Percentiles rank a stretch among this genome's conserved stretches.
These are phyloP conservation scores for Phortica variegata DNA, from an alignment of 1,140 invertebrate species.

Conservation along the genomic window DNA sequence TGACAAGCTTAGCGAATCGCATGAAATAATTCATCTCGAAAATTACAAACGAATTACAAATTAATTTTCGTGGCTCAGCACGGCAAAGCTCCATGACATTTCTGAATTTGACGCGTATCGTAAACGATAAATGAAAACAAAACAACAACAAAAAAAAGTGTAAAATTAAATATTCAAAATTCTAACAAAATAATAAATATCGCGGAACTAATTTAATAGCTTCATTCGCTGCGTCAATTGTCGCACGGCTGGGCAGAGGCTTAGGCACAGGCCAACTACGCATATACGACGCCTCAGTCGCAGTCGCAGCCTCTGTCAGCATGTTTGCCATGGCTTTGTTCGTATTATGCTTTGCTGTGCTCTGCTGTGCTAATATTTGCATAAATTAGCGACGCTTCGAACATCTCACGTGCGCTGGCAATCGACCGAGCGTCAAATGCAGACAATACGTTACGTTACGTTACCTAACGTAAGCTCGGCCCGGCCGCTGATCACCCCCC, in stretches of 20 bases:
- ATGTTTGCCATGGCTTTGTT: background rate
- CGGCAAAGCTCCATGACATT: constrained; percentile 31
- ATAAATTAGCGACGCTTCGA: constrained; percentile 47
- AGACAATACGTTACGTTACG: constrained; percentile 41
- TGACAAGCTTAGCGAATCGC: too few relatives aligned
- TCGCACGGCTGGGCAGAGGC: too few relatives aligned
- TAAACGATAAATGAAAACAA: too few relatives aligned
- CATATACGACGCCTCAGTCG: background rate
- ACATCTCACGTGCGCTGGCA: constrained; percentile 38
- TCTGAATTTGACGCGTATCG: constrained; percentile 20
- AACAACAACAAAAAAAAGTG: constrained; percentile 18
- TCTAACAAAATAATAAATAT: constrained; percentile 54
- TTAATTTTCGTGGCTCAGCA: constrained; percentile 40
- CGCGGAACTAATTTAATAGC: constrained; percentile 50
- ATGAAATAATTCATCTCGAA: constrained; percentile 43
- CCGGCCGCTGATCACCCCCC: background rate
- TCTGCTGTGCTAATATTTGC: constrained; percentile 42
- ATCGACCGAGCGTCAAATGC: constrained; percentile 38
- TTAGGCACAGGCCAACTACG: too few relatives aligned
- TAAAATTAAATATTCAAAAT: constrained; percentile 50
- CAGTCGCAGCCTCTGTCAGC: background rate
- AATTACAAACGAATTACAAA: constrained; percentile 51
- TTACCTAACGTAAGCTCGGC: too few relatives aligned
- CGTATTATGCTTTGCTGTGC: background rate
- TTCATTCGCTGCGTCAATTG: background rate